Evolutionary conservation across 1,140 invertebrate species (phyloP), one percentile per base, ranked within the genome.

Genomic region (Ruditapes philippinarum): DNA sequence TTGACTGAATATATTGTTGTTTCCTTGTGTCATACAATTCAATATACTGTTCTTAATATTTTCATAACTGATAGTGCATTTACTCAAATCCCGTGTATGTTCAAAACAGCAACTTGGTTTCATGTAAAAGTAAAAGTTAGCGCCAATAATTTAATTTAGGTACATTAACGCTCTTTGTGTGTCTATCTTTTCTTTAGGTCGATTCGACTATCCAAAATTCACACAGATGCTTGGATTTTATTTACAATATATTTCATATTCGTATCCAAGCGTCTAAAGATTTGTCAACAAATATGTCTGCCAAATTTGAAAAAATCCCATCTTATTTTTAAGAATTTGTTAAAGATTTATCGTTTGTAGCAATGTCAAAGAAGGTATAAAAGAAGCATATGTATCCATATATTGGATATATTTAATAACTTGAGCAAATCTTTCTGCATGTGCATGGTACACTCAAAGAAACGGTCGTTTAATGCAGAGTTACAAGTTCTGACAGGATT

Each of bases 281-380:
- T 73, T 85, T 73, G 65, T 70, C 36, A 85, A 70, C 65, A 73
- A 85, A 74, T 36, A 85, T 85, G 82, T 85, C 82, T 85, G 65
- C 82, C 82, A 85, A 85, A 85, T 85, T 85, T 36, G 40, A 85
- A 85, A 51, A 4, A 36, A 57, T 40, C 28, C n/a, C 2, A 17
- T n/a, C 14, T 19, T 14, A 11, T 73, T 45, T 22, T 40, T 14
- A 25, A 36, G 28, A 51, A 40, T 54, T 31, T n/a, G 36, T 0
- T 49, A 25, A 73, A 85, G 25, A n/a, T 68, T 42, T 62, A 3
- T n/a, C 2, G n/a, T 36, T 36, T 31, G 25, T 12, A 57, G 49
- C n/a, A 28, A 85, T 85, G 82, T 73, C 65, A 49, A 74, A 74
- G 65, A 85, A 85, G 82, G 82, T 85, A 85, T 54, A 31, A 51